phyloP scores from a whole-genome alignment of 2,113 vertebrate genomes.

The Nesoenas mayeri region DNA sequence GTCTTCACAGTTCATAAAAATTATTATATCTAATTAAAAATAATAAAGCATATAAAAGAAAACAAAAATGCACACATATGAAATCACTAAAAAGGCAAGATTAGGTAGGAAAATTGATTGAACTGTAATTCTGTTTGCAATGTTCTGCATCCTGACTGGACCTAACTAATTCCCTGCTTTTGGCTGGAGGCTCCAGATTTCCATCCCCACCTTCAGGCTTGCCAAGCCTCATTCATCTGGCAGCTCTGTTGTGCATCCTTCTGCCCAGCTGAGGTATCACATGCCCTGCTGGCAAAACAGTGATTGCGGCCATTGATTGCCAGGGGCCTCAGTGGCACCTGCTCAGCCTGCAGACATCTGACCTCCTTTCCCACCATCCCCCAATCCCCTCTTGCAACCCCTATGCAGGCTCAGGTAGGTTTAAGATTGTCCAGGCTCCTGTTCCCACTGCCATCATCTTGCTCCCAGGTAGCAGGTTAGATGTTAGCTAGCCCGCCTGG shows the following conservation, averaged over 20 bases:
- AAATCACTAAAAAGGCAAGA: neutral
- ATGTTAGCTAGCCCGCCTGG: rapidly evolving
- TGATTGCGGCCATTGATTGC: neutral
- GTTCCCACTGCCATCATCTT: neutral
- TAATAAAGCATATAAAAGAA: neutral
- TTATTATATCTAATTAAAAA: neutral
- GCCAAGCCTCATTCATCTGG: slow-evolving; percentile 36
- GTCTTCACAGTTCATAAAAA: neutral
- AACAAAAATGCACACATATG: neutral
- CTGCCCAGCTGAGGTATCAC: neutral
- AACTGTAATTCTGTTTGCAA: neutral
- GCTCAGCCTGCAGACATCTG: slow-evolving; percentile 28
- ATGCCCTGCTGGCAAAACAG: neutral
- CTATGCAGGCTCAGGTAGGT: neutral
- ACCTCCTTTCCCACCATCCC: neutral
- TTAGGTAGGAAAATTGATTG: neutral
- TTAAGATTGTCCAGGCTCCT: neutral
- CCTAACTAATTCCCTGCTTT: neutral
- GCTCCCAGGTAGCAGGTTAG: neutral
- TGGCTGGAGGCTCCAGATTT: neutral
- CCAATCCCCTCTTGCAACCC: neutral
- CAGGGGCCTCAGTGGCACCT: neutral
- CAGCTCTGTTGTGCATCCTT: neutral
- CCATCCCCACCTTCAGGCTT: neutral
- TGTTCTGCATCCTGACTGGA: neutral